Conservation (phyloP, 2,797 vertebrate species). For the Chaunax sp. region DNA sequence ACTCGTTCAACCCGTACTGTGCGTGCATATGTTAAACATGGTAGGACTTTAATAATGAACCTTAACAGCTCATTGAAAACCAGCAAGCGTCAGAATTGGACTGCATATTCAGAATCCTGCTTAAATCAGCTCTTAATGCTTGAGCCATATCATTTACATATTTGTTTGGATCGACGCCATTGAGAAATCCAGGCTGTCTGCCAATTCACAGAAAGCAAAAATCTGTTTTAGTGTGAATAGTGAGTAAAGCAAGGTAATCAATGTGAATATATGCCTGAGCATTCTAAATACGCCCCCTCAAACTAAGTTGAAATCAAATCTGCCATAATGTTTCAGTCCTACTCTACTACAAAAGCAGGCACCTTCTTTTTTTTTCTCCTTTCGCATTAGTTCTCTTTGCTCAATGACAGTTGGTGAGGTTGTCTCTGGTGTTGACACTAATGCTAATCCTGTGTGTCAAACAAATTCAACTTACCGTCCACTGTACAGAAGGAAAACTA, state of each 20-base stretch:
- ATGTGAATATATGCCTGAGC: conserved; percentile 26
- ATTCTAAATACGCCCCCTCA: conserved; percentile 57
- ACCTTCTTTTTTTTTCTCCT: background rate
- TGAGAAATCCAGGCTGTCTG: conserved; percentile 57
- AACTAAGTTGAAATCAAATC: conserved; percentile 46
- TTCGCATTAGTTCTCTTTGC: conserved; percentile 42
- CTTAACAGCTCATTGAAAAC: conserved; percentile 38
- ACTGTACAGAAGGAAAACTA: conserved; percentile 68
- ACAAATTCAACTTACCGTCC: conserved; percentile 73
- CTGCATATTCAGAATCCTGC: conserved; percentile 50
- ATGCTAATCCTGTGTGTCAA: conserved; percentile 76
- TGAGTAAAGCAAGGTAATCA: conserved; percentile 7
- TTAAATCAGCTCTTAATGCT: conserved; percentile 61
- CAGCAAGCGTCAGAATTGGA: conserved; percentile 14
- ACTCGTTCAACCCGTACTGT: conserved; percentile 7
- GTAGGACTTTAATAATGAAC: conserved; percentile 43
- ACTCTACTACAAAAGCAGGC: conserved; percentile 42
- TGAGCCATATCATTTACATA: conserved; percentile 65
- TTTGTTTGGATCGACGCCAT: conserved; percentile 62
- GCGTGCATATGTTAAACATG: conserved; percentile 20
- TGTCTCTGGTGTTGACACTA: conserved; percentile 72
- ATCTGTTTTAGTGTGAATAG: conserved; percentile 57
- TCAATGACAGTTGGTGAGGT: conserved; percentile 59
- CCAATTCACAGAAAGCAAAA: conserved; percentile 62
- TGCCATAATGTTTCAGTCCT: conserved; percentile 40